A percentile compares a stretch with the other conserved stretches of the same genome.
phyloP scores from a whole-genome alignment of 1,140 invertebrate species.

The Pseudomyrmex cubaensis region DNA sequence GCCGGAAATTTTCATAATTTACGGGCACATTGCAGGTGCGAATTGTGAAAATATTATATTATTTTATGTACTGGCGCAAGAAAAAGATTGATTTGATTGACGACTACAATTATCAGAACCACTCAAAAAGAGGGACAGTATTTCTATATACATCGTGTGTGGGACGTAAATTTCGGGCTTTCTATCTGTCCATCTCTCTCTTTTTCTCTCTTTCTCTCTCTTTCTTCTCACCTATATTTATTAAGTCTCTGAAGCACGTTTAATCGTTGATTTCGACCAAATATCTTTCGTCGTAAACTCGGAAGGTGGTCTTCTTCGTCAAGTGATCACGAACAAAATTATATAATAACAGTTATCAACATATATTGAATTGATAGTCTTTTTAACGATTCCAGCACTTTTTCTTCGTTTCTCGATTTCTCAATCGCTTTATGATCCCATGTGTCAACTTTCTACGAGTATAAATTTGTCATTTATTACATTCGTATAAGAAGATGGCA shows the following conservation, averaged over 20 bases:
- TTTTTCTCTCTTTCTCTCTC: no score
- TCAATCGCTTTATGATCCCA: background rate
- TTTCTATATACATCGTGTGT: slow-evolving; percentile 16
- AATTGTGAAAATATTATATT: no score
- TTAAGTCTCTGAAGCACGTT: slow-evolving; percentile 22
- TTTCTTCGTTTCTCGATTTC: background rate
- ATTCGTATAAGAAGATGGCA: background rate
- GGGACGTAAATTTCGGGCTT: slow-evolving; percentile 37
- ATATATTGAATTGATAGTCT: background rate
- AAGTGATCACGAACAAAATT: slow-evolving; percentile 5
- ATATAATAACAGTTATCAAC: slow-evolving; percentile 48
- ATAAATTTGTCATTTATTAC: slow-evolving; percentile 33
- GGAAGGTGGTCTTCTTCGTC: slow-evolving; percentile 29
- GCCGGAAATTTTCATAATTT: slow-evolving; percentile 38
- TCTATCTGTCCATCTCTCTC: no score
- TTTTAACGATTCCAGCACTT: slow-evolving; percentile 14
- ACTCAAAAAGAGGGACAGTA: slow-evolving; percentile 12
- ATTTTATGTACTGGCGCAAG: slow-evolving; percentile 39
- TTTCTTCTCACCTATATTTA: slow-evolving; percentile 11
- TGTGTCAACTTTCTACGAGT: background rate
- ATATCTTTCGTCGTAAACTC: slow-evolving; percentile 2
- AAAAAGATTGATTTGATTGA: slow-evolving; percentile 41
- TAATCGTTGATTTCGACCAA: slow-evolving; percentile 35
- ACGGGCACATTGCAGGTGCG: background rate
- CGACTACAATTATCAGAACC: slow-evolving; percentile 64